Conservation (phyloP, 2,888 invertebrate genomes). For the Syrista parreyssii region DNA sequence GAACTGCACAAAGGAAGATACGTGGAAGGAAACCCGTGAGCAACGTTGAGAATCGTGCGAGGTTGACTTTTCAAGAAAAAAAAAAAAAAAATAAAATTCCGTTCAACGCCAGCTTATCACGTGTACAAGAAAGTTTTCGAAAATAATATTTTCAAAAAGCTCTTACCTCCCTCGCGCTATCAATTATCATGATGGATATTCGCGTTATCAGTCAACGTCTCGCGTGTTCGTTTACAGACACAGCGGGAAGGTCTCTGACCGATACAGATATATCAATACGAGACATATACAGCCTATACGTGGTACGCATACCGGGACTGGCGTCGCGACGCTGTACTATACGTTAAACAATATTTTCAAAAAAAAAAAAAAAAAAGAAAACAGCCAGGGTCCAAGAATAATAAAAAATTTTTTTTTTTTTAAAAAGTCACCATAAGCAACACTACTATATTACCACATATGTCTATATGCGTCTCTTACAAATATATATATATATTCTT, state of each 20-base stretch:
- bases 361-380: too few relatives aligned
- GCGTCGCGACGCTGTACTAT: not conserved
- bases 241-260: not conserved
- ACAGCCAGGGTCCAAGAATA: too few relatives aligned
- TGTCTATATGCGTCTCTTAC: not conserved
- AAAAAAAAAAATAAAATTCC: not conserved
- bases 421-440: not conserved
- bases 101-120: not conserved
- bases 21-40: not conserved
- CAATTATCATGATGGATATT: not conserved
- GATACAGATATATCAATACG: not conserved
- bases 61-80: not conserved
- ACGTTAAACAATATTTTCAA: not conserved
- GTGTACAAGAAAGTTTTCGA: not conserved
- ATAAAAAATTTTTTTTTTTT: not conserved
- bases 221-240: not conserved
- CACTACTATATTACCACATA: not conserved
- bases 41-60: not conserved
- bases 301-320: not conserved
- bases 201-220: not conserved
- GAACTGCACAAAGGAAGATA: constrained; percentile 2
- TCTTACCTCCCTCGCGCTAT: not conserved
- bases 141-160: not conserved
- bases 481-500: not conserved
- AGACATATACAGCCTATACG: not conserved